These are phyloP conservation scores for Spinus pinus DNA, from an alignment of 2,797 vertebrate genomes.

Conservation along the genomic window DNA sequence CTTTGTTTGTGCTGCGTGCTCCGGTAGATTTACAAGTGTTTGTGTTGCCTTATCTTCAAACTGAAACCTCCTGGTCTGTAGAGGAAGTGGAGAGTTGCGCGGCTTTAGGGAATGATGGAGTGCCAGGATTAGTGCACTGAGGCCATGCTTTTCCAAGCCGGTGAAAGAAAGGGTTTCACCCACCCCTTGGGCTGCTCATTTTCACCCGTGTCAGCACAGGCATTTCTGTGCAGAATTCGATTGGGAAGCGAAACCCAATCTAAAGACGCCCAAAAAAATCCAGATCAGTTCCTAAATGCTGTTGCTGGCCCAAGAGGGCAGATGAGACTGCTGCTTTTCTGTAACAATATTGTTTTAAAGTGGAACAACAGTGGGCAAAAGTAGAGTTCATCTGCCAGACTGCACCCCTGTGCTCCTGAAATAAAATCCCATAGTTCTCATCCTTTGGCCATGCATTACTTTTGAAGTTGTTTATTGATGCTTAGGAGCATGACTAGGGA, in stretches of 20 bases:
- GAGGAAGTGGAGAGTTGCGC: background rate
- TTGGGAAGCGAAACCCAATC: background rate
- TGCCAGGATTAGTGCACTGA: background rate
- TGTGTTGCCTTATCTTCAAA: background rate
- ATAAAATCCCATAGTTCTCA: background rate
- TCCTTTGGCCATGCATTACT: background rate
- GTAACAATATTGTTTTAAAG: background rate
- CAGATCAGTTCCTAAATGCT: background rate
- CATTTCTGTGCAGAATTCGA: background rate
- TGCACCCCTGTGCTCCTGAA: background rate
- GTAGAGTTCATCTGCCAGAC: background rate
- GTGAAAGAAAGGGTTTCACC: background rate
- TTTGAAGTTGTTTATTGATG: background rate
- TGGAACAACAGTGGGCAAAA: background rate
- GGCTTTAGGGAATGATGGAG: background rate
- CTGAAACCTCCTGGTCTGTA: background rate
- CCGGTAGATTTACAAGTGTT: background rate
- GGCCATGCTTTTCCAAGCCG: background rate
- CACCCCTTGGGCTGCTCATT: constrained; percentile 24
- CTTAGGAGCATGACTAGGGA: background rate
- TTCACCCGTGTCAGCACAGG: constrained; percentile 4
- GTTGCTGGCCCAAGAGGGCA: background rate
- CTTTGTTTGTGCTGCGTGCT: background rate
- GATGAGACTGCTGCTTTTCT: background rate
- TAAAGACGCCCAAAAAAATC: background rate